Base-by-base conservation (phyloP, 2,113 vertebrate genomes). In the Urocynchramus pylzowi region DNA sequence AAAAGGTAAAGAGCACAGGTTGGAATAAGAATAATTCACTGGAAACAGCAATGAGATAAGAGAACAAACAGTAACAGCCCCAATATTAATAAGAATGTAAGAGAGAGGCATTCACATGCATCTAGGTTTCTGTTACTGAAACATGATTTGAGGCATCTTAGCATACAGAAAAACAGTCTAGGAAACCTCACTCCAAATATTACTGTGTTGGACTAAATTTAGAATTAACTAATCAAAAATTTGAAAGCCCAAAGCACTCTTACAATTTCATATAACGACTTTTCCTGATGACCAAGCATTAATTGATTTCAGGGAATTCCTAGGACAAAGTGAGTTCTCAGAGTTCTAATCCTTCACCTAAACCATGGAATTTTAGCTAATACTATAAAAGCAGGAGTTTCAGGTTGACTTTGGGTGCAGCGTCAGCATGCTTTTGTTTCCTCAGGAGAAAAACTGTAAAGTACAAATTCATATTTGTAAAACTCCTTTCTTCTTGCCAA, bases 81-180 rank as follows among this genome's bases (percentile, higher is more conserved):
- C 19, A 53, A 15, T 81, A 59, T n/a, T 74, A 59, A 17, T n/a
- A 52, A 45, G 16, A 52, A 59, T 14, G 4, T 20, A 67, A 52
- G 18, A 74, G 52, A 74, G 22, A 67, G 19, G 16, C 21, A 59
- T n/a, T 33, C 37, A 30, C 28, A 30, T 39, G 28, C 22, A 85
- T 71, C 80, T 77, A 31, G 77, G 57, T 91, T 95, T 85, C 61
- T 94, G 61, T 91, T 95, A 79, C 73, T 96, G 90, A 97, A 97
- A 95, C 23, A 54, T 45, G 14, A 44, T 85, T 61, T 74, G 28
- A 89, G 53, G 14, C 33, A 73, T 13, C 15, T 92, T 64, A 44
- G 28, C 0, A 0, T 18, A 42, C 3, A 35, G 22, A 92, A 19
- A 16, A 68, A 35, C 16, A 47, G 24, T 52, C 30, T 87, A 59